Percentiles rank a stretch among this genome's conserved stretches.
These are phyloP conservation scores for Nylanderia fulva DNA, from an alignment of 1,140 invertebrate species.

Conservation along the genomic window DNA sequence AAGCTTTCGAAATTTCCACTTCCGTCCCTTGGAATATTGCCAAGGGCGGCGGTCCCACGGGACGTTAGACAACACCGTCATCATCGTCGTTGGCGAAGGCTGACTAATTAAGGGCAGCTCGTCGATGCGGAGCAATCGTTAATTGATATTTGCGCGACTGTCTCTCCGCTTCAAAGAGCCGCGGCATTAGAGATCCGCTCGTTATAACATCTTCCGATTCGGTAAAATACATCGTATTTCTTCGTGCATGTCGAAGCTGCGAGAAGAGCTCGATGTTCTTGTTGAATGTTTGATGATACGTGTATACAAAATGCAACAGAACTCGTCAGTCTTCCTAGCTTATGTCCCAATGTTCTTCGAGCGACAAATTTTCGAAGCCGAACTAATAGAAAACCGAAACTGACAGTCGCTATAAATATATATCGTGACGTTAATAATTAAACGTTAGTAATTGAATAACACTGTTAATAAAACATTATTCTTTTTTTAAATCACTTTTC, in stretches of 20 bases:
- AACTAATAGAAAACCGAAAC: not conserved
- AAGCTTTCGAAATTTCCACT: not conserved
- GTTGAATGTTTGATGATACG: not conserved
- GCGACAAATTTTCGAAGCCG: not conserved
- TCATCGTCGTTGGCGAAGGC: conserved; percentile 7
- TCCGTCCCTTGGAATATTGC: conserved; percentile 28
- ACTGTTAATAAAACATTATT: conserved; percentile 15
- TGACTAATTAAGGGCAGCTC: conserved; percentile 54
- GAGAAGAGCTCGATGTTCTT: not conserved
- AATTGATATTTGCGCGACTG: conserved; percentile 64
- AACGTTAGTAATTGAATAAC: not conserved
- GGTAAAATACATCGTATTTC: not conserved
- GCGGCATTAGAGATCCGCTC: conserved; percentile 14
- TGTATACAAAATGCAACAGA: not conserved
- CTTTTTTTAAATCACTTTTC: not conserved
- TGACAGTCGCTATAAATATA: not conserved
- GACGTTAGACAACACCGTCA: conserved; percentile 50
- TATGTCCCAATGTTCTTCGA: not conserved
- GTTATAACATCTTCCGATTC: conserved; percentile 39
- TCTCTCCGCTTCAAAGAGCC: not conserved
- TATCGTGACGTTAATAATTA: not conserved
- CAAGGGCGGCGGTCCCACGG: conserved; percentile 43
- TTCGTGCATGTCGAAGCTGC: not conserved
- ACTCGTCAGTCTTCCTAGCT: not conserved
- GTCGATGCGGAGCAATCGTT: conserved; percentile 45